Evolutionary conservation across 2,113 vertebrate genomes (phyloP), one percentile per base, ranked within the genome.

Genomic region (Chelonoidis abingdonii): DNA sequence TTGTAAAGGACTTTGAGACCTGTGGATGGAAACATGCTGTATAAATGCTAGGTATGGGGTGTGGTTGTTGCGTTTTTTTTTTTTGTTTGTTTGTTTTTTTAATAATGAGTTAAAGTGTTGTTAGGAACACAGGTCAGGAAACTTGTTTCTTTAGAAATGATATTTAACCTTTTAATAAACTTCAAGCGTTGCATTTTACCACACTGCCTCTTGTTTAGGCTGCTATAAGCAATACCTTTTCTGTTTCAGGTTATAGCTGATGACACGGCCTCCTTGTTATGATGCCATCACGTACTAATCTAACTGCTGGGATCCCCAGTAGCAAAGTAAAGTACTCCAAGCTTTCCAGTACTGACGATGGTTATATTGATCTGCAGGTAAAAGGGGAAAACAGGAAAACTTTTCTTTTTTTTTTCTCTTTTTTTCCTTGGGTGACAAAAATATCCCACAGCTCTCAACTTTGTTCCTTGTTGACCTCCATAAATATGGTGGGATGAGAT

Each of bases 341-440:
- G 94, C 98, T 99, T 65, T 97, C 99, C 44, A 98, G 98, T 96
- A 99, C 99, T 4, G 99, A 99, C 5, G 99, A 99, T 87, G 99
- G 99, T 22, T 99, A 99, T 97, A 99, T 99, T 41, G 99, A 99
- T 94, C 97, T 99, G 94, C 99, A 99, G 99, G 99, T 99, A 94
- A 97, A 88, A 52, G 17, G 0, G 16, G 22, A 24, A n/a, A 0
- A 24, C 69, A 17, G 7, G 50, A 35, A 19, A 12, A 5, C 5
- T 9, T 90, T 53, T 56, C 88, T 19, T 35, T 59, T 29, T 29
- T 24, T 22, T 59, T 41, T 24, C 35, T 11, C 25, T 41, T 29
- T 35, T 25, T 49, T 10, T 10, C 47, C 47, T 31, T 31, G 6
- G 29, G 16, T 19, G 19, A 38, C 56, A 80, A 35, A 78, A 75